phyloP scores from a whole-genome alignment of 2,113 vertebrate species.

The Pachypanchax playfairii region DNA sequence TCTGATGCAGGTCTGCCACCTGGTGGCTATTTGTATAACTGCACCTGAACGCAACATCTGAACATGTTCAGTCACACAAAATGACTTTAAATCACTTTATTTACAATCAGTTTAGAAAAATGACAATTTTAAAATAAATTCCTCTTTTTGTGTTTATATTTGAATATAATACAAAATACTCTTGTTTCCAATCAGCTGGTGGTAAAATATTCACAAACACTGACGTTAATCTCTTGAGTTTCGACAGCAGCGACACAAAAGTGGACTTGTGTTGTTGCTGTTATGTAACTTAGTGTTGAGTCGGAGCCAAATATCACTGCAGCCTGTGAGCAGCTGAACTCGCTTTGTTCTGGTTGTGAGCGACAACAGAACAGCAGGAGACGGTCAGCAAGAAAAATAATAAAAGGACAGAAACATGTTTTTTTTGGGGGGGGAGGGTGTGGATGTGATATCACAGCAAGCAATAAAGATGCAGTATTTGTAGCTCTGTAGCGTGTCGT shows the following conservation, averaged over 20 bases:
- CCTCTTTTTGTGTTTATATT: conserved; percentile 18
- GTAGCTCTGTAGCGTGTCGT: background rate
- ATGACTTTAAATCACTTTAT: conserved; percentile 38
- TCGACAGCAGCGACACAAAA: conserved; percentile 42
- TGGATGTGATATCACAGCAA: conserved; percentile 3
- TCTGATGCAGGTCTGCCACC: conserved; percentile 21
- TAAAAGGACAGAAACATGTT: background rate
- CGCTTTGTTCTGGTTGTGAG: conserved; percentile 32
- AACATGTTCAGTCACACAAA: background rate
- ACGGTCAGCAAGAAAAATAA: background rate
- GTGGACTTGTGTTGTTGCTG: conserved; percentile 43
- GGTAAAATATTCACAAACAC: background rate
- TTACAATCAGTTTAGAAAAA: conserved; percentile 23
- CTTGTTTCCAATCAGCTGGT: background rate
- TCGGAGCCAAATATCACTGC: conserved; percentile 45
- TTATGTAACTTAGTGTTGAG: conserved; percentile 45
- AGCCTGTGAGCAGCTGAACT: conserved; percentile 39
- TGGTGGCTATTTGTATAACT: conserved; percentile 30
- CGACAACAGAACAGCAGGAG: conserved; percentile 44
- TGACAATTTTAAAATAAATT: conserved; percentile 19
- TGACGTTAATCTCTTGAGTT: conserved; percentile 29
- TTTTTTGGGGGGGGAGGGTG: no score
- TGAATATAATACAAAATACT: conserved; percentile 18
- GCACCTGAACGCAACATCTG: conserved; percentile 4
- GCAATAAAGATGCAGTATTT: background rate